Percentiles rank a stretch among this genome's conserved stretches.
Conservation (phyloP, 2,888 invertebrate genomes). For the Ophonus ardosiacus region DNA sequence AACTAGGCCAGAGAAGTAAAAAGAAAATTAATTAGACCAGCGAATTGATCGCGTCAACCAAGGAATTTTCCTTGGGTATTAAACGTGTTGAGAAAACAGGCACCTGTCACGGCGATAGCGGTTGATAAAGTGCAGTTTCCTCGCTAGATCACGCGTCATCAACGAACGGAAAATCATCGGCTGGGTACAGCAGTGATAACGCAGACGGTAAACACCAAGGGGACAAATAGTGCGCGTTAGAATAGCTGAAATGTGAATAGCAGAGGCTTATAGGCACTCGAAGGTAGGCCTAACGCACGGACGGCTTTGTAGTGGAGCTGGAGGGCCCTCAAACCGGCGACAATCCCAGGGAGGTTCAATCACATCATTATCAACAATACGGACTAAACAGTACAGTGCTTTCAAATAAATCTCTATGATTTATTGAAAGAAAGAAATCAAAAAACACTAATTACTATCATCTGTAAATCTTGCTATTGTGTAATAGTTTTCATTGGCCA, state of each 20-base stretch:
- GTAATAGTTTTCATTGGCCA: too few species aligned
- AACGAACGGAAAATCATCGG: conserved; percentile 45
- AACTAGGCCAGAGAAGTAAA: conserved; percentile 3
- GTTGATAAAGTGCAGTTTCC: conserved; percentile 36
- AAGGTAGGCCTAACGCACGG: conserved; percentile 16
- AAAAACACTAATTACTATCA: not conserved
- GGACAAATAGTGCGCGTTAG: conserved; percentile 45
- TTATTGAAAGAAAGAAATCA: not conserved
- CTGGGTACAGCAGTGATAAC: not conserved
- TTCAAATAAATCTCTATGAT: not conserved
- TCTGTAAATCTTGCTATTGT: not conserved
- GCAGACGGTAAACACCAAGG: conserved; percentile 31
- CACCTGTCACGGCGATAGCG: conserved; percentile 27
- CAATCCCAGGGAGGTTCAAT: not conserved
- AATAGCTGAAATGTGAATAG: conserved; percentile 35
- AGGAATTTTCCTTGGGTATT: conserved; percentile 9
- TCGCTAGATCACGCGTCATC: conserved; percentile 2
- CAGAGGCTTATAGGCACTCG: conserved; percentile 29
- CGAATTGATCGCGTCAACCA: conserved; percentile 7
- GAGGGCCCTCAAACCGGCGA: not conserved
- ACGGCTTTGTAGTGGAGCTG: not conserved
- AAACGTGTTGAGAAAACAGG: conserved; percentile 31
- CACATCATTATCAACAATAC: not conserved
- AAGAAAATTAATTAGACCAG: conserved; percentile 2
- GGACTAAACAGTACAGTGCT: not conserved